Evolutionary conservation across 2,113 vertebrate genomes (phyloP), one percentile per base, ranked within the genome.

Genomic region (Monopterus albus): DNA sequence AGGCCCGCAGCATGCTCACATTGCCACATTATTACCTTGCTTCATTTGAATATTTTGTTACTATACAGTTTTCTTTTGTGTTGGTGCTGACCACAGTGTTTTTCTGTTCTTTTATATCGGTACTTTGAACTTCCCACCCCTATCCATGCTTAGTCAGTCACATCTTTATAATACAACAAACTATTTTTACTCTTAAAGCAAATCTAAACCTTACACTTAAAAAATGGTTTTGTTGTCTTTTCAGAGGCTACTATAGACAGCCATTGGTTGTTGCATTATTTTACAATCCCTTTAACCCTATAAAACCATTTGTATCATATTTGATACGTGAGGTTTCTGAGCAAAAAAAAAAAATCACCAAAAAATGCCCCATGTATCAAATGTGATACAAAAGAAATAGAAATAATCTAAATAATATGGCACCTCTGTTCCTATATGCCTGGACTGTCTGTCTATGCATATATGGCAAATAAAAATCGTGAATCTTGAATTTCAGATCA

Each of bases 21-120:
- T 64, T n/a, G 15, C 36, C 55, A 65, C 49, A 46, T 84, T 83
- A 78, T 72, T 72, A 75, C 68, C 58, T 67, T 64, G 33, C 46
- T 76, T 86, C 62, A 84, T 83, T 82, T 70, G 66, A 81, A 79
- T 76, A 76, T 63, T 62, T 29, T 63, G 10, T 18, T 36, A 31
- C 28, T 9, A 26, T 23, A 66, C 45, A 55, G 26, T 12, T 23
- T 17, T 51, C 53, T 35, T 58, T 29, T 66, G 20, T 60, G 45
- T 47, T 21, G 3, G 23, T 51, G 7, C 15, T 52, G 36, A 53
- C 42, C 20, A 17, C 28, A 14, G 12, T 26, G n/a, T 31, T 31
- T 75, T 52, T 43, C 7, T 56, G n/a, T n/a, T n/a, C n/a, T 38
- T 57, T 57, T 35, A 50, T 52, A 35, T 52, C 25, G 20, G 17